Evolutionary conservation across 2,113 vertebrate species (phyloP), one percentile per base, ranked within the genome.

Genomic region (Sinocyclocheilus rhinocerous): DNA sequence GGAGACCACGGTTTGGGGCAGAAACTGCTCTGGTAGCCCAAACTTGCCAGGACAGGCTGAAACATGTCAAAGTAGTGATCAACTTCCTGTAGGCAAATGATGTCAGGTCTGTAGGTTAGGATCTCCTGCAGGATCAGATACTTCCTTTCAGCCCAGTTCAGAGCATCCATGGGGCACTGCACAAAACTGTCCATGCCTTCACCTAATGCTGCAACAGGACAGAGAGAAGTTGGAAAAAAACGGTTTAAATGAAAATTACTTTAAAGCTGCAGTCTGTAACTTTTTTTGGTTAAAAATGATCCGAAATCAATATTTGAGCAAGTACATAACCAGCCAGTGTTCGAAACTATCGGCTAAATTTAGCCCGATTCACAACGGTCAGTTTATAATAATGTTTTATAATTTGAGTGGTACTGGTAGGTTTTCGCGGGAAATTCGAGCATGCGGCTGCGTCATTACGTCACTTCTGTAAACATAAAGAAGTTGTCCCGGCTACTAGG

Each of bases 41-140:
- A 90, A 20, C 97, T 93, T 84, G 95, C 93, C 87, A 99, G 95
- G 70, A 98, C 91, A 0, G 97, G 97, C 82, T 96, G 95, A 18
- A 99, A 98, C 42, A 97, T 98, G 92, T 99, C 97, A 0, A 96
- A 97, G 90, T 97, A 99, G 93, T 99, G 97, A 92, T 99, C 98
- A 0, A 99, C 98, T 82, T 99, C 98, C 89, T 99, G 97, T 10
- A 99, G 95, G 92, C 98, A 99, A 86, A 99, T 55, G 76, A 99
- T 94, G 83, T 99, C 97, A 0, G 98, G 97, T 20, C 93, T 94
- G 92, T 99, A 96, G 0, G 95, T 97, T 0, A 99, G 94, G 91
- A 99, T 98, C 85, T 99, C 97, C 88, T 98, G 97, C 85, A 99
- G 93, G 92, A 99, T 99, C 89, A 99, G 93, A 90, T 97, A 99